phyloP scores from a whole-genome alignment of 2,797 vertebrate species.

The Megaceryle alcyon region DNA sequence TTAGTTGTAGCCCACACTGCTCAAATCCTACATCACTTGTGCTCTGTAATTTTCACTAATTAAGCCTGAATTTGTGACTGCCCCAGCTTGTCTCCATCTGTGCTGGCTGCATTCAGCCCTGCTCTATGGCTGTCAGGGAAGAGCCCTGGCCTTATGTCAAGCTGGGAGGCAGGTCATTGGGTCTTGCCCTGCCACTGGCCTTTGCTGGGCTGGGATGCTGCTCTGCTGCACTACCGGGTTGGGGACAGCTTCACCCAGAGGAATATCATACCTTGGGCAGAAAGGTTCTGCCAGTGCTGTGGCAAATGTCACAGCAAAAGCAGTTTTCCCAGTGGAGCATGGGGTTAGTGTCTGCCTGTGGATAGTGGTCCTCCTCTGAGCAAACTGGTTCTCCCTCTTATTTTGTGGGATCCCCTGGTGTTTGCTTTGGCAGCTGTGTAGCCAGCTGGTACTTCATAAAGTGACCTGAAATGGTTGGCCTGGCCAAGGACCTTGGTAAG shows the following conservation, averaged over 20 bases:
- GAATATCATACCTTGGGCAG: rapidly evolving
- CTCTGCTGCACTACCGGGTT: rapidly evolving
- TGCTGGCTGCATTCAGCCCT: background rate
- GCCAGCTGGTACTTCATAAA: background rate
- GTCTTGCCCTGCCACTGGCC: background rate
- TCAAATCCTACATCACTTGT: background rate
- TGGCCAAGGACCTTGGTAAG: background rate
- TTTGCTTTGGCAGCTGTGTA: background rate
- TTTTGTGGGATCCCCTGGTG: background rate
- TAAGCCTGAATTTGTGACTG: background rate
- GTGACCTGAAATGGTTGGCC: background rate
- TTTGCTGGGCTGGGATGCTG: rapidly evolving
- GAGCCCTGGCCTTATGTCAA: background rate
- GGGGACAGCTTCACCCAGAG: background rate
- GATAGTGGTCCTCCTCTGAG: background rate
- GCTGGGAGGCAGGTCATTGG: background rate
- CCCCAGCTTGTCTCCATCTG: background rate
- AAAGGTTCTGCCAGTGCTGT: background rate
- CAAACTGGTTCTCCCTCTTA: background rate
- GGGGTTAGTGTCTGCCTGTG: background rate
- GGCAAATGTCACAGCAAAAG: background rate
- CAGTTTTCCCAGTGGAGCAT: background rate
- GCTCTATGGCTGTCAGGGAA: background rate
- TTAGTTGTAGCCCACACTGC: background rate
- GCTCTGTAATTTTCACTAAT: background rate